Base-by-base conservation (phyloP, 2,113 vertebrate species). In the Erpornis zantholeuca region DNA sequence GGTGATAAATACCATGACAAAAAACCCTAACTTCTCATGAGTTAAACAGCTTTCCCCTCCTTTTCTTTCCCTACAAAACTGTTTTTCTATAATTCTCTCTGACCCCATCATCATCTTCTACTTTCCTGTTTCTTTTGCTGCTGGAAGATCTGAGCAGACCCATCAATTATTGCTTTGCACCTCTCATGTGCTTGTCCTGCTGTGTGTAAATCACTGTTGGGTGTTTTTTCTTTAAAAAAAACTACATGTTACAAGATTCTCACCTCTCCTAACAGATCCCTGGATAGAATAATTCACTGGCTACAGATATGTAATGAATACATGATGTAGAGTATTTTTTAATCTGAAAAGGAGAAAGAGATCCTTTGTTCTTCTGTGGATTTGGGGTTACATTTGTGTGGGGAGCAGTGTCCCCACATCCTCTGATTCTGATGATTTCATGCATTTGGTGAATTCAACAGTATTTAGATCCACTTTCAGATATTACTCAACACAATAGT, bases 11-110 rank as follows among this genome's bases (percentile, higher is more conserved):
- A 33, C 21, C 33, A 12, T 2, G 12, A 52, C 23, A 21, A 83
- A 83, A 42, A 4, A 1, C 0, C 0, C 3, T 4, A 25, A 45
- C 4, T 33, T 80, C 7, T 53, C 36, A 1, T 3, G 52, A 36
- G 24, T 79, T 53, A 25, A 8, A 53, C 12, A 61, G 31, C 16
- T 89, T 94, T 88, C 80, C 86, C 28, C 36, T 79, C 86, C 65
- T 64, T 78, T 90, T 73, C 35, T 83, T 75, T 56, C 49, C 53
- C 18, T 47, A 10, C 36, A 68, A 15, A 24, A 3, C 6, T 72
- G 6, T 5, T 85, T 82, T 80, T 76, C 66, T n/a, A 28, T 85
- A 50, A 89, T 87, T 94, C 53, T 64, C 53, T 63, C 60, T 81
- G 60, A 36, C 40, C 24, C 31, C 36, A 20, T 31, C 44, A 65